phyloP scores from a whole-genome alignment of 2,113 vertebrate genomes.

The Meleagris gallopavo region DNA sequence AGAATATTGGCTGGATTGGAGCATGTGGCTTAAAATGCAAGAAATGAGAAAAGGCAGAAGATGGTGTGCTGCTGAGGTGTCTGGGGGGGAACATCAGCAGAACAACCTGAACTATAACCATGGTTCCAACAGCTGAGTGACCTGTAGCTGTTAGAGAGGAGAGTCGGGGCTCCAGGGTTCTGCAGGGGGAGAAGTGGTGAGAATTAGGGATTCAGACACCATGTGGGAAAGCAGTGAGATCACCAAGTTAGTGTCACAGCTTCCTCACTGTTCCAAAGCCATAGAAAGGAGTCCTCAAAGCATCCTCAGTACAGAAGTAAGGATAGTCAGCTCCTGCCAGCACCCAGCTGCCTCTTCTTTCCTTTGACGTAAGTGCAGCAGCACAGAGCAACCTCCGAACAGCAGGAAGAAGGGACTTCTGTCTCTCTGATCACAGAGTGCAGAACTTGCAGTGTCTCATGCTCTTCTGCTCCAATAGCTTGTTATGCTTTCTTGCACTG shows the following conservation, averaged over 20 bases:
- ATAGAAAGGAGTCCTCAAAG: not conserved
- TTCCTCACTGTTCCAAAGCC: not conserved
- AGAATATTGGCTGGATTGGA: not conserved
- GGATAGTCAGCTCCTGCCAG: not conserved
- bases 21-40: not conserved
- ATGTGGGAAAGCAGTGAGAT: not conserved
- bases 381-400: not conserved
- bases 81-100: not conserved
- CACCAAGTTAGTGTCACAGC: not conserved
- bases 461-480: not conserved
- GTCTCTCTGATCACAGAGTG: not conserved
- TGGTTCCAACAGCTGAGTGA: not conserved
- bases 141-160: not conserved
- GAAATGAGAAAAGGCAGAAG: not conserved
- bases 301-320: not conserved
- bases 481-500: constrained; percentile 15
- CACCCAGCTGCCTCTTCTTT: not conserved
- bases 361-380: not conserved
- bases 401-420: not conserved
- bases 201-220: not conserved
- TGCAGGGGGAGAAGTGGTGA: not conserved
- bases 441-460: not conserved
- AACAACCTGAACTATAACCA: accelerated
- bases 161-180: not conserved
- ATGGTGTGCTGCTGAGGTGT: not conserved